These are phyloP conservation scores for Pipistrellus pipistrellus DNA, from an alignment of 2,797 vertebrate genomes.

Conservation along the genomic window DNA sequence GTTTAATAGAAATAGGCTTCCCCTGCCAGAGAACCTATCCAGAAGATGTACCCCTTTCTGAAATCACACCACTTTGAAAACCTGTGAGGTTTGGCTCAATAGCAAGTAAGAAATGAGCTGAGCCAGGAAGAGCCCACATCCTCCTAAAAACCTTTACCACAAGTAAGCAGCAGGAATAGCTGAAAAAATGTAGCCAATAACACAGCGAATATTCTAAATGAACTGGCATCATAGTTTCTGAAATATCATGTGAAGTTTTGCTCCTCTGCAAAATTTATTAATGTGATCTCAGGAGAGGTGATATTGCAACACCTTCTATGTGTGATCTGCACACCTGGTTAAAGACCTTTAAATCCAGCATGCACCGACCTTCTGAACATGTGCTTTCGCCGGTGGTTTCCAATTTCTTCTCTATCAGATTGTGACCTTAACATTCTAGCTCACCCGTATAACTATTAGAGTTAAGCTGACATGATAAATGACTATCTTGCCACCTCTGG, in stretches of 20 bases:
- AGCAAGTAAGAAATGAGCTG: slow-evolving; percentile 25
- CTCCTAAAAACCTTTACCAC: slow-evolving; percentile 42
- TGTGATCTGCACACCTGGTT: slow-evolving; percentile 65
- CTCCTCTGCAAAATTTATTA: slow-evolving; percentile 65
- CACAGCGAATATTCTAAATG: slow-evolving; percentile 11
- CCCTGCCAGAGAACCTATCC: not conserved
- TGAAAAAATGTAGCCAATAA: slow-evolving; percentile 31
- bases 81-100: not conserved
- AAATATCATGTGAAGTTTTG: slow-evolving; percentile 70
- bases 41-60: not conserved
- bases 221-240: slow-evolving; percentile 63
- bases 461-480: slow-evolving; percentile 74
- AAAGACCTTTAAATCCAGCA: slow-evolving; percentile 71
- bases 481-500: slow-evolving; percentile 1
- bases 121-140: slow-evolving; percentile 3
- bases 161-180: slow-evolving; percentile 59
- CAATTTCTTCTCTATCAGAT: slow-evolving; percentile 71
- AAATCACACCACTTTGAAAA: slow-evolving; percentile 24
- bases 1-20: not conserved
- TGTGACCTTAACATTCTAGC: slow-evolving; percentile 77
- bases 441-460: slow-evolving; percentile 63
- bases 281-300: slow-evolving; percentile 18
- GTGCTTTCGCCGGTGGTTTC: slow-evolving; percentile 69
- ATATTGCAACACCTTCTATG: slow-evolving; percentile 15
- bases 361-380: slow-evolving; percentile 71